Percentiles rank a stretch among this genome's conserved stretches.
These are phyloP conservation scores for Selenia dentaria DNA, from an alignment of 2,888 invertebrate genomes.

Conservation along the genomic window DNA sequence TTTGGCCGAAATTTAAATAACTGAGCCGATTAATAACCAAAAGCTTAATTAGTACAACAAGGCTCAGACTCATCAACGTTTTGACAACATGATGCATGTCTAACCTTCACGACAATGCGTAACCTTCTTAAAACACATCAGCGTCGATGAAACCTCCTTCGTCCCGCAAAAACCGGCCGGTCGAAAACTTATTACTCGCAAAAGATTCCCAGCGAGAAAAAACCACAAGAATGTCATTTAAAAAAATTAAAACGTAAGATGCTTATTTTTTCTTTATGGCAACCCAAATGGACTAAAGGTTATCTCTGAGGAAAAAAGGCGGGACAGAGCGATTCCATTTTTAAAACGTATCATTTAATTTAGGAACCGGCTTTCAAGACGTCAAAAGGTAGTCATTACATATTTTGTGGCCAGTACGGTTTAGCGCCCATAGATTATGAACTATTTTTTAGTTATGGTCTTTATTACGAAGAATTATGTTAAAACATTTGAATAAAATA, in stretches of 20 bases:
- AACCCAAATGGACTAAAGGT: constrained; percentile 81
- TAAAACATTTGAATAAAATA: constrained; percentile 2
- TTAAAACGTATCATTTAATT: constrained; percentile 85
- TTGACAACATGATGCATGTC: constrained; percentile 66
- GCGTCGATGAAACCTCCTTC: constrained; percentile 56
- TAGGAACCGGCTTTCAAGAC: constrained; percentile 82
- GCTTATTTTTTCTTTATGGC: constrained; percentile 78
- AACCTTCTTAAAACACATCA: constrained; percentile 46
- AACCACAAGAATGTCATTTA: constrained; percentile 83
- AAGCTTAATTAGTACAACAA: constrained; percentile 70
- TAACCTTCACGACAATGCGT: constrained; percentile 58
- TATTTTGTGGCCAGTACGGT: constrained; percentile 75
- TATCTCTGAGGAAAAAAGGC: constrained; percentile 82
- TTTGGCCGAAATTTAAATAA: constrained; percentile 70
- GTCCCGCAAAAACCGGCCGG: constrained; percentile 69
- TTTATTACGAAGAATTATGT: constrained; percentile 32
- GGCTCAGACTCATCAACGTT: constrained; percentile 65
- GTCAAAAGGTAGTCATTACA: constrained; percentile 84
- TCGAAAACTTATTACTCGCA: constrained; percentile 71
- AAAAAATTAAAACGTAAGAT: constrained; percentile 81
- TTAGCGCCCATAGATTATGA: constrained; percentile 67
- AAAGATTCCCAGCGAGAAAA: constrained; percentile 77
- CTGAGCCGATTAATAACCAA: constrained; percentile 73
- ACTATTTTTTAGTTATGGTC: constrained; percentile 61
- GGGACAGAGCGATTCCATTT: constrained; percentile 83